phyloP scores from a whole-genome alignment of 2,113 vertebrate genomes.

The Pagrus major region DNA sequence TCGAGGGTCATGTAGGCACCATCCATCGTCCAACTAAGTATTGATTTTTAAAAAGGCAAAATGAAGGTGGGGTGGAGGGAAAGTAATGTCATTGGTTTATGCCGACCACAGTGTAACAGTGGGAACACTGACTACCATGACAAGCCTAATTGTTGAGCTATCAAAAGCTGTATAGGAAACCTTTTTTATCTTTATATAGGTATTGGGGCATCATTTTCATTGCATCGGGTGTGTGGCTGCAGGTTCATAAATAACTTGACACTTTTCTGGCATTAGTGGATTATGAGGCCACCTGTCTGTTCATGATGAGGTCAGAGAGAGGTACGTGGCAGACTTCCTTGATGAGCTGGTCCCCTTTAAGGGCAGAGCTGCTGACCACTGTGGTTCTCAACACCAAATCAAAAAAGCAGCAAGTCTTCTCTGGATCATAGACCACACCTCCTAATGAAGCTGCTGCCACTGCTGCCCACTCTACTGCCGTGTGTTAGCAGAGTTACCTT shows the following conservation, averaged over 20 bases:
- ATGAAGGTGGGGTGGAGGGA: too few relatives aligned
- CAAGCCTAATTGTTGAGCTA: too few relatives aligned
- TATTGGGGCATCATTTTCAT: neutral
- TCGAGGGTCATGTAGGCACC: too few relatives aligned
- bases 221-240: neutral
- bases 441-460: neutral
- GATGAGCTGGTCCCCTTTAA: neutral
- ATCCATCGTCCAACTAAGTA: too few relatives aligned
- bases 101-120: too few relatives aligned
- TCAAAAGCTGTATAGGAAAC: neutral
- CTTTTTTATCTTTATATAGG: neutral
- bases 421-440: neutral
- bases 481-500: too few relatives aligned
- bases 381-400: neutral
- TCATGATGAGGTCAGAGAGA: conserved; percentile 6
- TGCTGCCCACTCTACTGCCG: neutral
- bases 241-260: conserved; percentile 27
- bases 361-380: neutral
- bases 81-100: too few relatives aligned
- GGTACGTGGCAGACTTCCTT: neutral
- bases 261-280: neutral
- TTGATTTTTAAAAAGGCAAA: too few relatives aligned
- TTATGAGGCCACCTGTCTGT: neutral
- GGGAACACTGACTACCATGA: too few relatives aligned
- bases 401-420: neutral